Base-by-base conservation (phyloP, 2,888 invertebrate species). In the Aelia acuminata region DNA sequence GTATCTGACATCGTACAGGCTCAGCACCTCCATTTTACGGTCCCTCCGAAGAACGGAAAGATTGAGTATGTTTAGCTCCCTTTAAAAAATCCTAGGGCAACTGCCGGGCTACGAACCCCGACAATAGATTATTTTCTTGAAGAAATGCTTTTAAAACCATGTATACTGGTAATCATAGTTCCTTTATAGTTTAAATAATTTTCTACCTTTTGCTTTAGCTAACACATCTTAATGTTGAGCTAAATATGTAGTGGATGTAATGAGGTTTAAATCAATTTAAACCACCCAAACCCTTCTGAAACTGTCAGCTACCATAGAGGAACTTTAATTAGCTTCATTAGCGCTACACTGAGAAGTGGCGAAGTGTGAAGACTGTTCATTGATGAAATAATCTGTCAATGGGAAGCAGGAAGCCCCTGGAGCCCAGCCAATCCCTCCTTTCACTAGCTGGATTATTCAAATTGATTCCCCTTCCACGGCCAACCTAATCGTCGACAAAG, bases 381-480 rank as follows among this genome's bases (percentile, higher is more conserved):
- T 35, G 63, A 70, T 70, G 63, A 1, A 35, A 18, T 70, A 70
- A 70, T 35, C 63, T 20, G 18, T 70, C 31, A 70, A 70, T 70
- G 35, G 63, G 35, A 8, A 63, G 63, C 31, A 26, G 63, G 7
- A 5, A 18, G 35, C 31, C n/a, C 13, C 26, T 57, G 57, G 26
- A 13, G 3, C 26, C 26, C 4, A 7, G 31, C 13, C 43, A 7
- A 7, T 10, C 43, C 43, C 43, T 47, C 80, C 43, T 43, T 47
- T 47, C 43, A n/a, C 80, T n/a, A n/a, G 80, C 43, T 47, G 43
- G 43, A 43, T 39, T 80, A 80, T 80, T 80, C 43, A 80, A 80
- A 80, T 80, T 80, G 80, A 80, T 80, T 80, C 43, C 43, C n/a
- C n/a, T 75, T 13, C n/a, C 63, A 70, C 31, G 63, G 63, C 63